Conservation (phyloP, 2,113 vertebrate species). For the Chloebia gouldiae region DNA sequence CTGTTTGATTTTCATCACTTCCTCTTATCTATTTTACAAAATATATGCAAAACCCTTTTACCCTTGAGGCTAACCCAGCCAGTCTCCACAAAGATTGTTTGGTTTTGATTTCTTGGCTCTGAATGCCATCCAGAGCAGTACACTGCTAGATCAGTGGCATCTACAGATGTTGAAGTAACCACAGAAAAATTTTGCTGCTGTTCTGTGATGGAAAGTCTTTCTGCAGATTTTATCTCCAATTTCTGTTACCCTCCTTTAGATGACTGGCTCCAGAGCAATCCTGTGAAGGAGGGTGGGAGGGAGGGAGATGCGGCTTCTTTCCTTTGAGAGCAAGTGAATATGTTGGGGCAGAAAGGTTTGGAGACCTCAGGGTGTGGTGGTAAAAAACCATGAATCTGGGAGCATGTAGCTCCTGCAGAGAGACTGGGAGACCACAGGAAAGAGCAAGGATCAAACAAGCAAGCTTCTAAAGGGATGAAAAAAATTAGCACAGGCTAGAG, state of each 20-base stretch:
- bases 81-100: neutral
- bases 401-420: neutral
- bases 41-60: neutral
- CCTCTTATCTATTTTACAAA: neutral
- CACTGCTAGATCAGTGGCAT: accelerated
- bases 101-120: neutral
- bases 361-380: neutral
- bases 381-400: neutral
- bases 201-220: neutral
- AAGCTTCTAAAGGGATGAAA: neutral
- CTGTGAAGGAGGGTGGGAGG: accelerated
- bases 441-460: neutral
- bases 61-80: neutral
- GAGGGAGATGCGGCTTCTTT: neutral
- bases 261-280: neutral
- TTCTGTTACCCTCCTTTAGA: neutral
- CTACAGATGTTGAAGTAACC: neutral
- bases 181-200: neutral
- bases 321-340: neutral
- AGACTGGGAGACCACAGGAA: neutral
- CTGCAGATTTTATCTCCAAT: neutral
- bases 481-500: neutral
- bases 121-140: neutral
- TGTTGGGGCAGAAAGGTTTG: neutral
- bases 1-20: neutral